Conservation (phyloP, 2,888 invertebrate species). For the Sarcophaga carnaria region DNA sequence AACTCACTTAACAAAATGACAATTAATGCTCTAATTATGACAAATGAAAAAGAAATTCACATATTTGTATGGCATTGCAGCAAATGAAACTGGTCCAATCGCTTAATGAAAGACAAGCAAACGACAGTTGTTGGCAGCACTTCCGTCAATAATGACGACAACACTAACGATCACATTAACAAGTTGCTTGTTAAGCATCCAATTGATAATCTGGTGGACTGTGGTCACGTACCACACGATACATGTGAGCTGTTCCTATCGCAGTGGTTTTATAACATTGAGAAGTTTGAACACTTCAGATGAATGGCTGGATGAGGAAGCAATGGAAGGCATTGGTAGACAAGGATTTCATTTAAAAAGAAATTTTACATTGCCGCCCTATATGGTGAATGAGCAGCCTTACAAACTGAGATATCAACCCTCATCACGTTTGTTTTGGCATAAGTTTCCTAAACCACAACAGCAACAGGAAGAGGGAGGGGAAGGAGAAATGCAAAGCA, state of each 20-base stretch:
- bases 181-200: constrained; percentile 33
- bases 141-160: constrained; percentile 79
- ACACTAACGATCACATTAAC: constrained; percentile 70
- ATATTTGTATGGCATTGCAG: constrained; percentile 7
- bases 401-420: constrained; percentile 75
- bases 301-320: constrained; percentile 48
- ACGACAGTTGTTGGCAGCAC: constrained; percentile 72
- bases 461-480: constrained; percentile 60
- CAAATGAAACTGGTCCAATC: constrained; percentile 32
- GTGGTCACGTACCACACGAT: constrained; percentile 26
- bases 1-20: constrained; percentile 70
- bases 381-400: constrained; percentile 69
- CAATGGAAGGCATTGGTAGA: constrained; percentile 29
- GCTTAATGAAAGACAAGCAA: constrained; percentile 25
- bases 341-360: constrained; percentile 58
- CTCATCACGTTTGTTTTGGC: constrained; percentile 70
- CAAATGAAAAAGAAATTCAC: constrained; percentile 73
- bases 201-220: constrained; percentile 43
- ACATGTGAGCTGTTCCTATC: constrained; percentile 35
- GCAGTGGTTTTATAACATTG: constrained; percentile 74
- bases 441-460: constrained; percentile 72
- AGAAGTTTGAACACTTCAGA: constrained; percentile 18
- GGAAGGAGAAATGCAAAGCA: constrained; percentile 38
- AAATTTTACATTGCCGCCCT: constrained; percentile 37
- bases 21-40: constrained; percentile 81